These are phyloP conservation scores for Xenotilapia leptura DNA, from an alignment of 2,113 vertebrate genomes.

Conservation along the genomic window DNA sequence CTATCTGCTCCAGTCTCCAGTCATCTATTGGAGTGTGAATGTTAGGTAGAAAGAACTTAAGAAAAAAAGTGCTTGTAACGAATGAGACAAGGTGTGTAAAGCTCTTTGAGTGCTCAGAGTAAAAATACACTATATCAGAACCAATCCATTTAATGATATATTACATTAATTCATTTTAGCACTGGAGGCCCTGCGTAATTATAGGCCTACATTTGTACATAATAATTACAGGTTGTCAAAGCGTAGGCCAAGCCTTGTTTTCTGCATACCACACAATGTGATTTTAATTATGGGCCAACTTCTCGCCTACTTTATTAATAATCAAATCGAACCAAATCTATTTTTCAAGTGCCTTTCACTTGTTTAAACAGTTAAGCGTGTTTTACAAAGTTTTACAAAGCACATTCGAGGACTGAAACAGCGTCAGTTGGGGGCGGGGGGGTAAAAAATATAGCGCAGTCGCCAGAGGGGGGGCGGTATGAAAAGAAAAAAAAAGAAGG, in stretches of 20 bases:
- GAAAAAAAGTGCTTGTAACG: background rate
- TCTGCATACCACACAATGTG: background rate
- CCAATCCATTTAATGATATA: background rate
- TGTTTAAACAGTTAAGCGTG: background rate
- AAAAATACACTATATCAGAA: background rate
- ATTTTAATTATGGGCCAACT: background rate
- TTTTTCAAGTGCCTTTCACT: background rate
- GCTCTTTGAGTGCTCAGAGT: background rate
- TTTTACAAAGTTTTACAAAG: background rate
- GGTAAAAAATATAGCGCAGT: background rate
- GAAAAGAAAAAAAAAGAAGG: background rate
- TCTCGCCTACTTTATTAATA: background rate
- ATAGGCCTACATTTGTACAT: background rate
- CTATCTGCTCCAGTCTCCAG: background rate
- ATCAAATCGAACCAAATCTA: background rate
- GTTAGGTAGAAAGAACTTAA: background rate
- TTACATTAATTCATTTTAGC: background rate
- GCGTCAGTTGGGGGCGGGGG: accelerated
- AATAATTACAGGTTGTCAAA: background rate
- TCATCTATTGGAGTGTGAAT: background rate
- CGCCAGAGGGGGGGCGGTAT: background rate
- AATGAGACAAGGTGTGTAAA: background rate
- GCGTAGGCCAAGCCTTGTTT: accelerated
- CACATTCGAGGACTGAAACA: background rate
- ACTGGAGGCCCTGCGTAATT: background rate